These are phyloP conservation scores for Nibea coibor DNA, from an alignment of 2,113 vertebrate genomes.

Conservation along the genomic window DNA sequence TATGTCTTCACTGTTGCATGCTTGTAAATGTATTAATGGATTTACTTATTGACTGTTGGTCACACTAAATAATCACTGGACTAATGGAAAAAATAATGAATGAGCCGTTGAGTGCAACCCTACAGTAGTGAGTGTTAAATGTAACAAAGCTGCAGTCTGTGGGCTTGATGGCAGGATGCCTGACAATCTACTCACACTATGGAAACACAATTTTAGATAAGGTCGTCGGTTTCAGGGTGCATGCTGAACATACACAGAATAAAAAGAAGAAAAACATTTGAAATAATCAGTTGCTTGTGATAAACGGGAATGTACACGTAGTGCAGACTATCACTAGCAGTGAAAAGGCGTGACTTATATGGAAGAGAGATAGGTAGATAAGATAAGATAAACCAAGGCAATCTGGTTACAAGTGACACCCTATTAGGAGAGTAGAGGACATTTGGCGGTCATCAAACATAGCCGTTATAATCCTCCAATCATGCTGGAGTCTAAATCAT, in stretches of 20 bases:
- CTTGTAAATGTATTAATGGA: neutral
- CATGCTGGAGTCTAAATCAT: slow-evolving; percentile 28
- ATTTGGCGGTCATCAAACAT: slow-evolving; percentile 61
- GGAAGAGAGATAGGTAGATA: slow-evolving; percentile 27
- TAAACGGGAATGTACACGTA: neutral
- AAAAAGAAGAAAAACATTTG: neutral
- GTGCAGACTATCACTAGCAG: neutral
- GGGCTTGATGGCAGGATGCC: neutral
- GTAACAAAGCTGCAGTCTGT: neutral
- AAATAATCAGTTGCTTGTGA: neutral
- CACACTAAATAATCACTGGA: neutral
- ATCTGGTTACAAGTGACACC: slow-evolving; percentile 41
- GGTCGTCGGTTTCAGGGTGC: neutral
- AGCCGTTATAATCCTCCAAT: slow-evolving; percentile 50
- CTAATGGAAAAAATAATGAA: neutral
- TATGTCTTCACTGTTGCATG: no score
- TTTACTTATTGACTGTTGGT: neutral
- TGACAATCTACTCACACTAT: no score
- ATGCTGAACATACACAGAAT: neutral
- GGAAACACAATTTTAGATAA: no score
- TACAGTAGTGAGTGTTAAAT: slow-evolving; percentile 3
- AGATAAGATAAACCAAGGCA: slow-evolving; percentile 47
- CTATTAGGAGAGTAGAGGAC: slow-evolving; percentile 42
- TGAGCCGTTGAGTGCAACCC: neutral
- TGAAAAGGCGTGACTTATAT: neutral